Evolutionary conservation across 2,797 vertebrate genomes (phyloP), one percentile per base, ranked within the genome.

Genomic region (Mus minutoides): DNA sequence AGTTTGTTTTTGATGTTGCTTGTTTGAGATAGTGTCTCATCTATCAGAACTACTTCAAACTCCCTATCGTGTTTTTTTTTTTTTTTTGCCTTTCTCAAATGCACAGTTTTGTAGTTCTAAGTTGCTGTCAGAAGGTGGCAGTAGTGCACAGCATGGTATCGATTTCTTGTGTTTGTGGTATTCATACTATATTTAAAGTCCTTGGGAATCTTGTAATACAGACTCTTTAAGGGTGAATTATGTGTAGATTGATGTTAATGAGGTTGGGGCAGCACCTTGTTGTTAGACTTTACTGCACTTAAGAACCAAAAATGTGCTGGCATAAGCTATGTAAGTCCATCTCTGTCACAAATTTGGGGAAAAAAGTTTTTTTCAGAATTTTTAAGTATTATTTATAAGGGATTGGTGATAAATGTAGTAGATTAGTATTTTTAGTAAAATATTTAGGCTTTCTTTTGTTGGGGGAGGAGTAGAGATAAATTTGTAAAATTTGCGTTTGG

Each of bases 61-160:
- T 9, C 12, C 14, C 43, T 6, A 3, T 46, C n/a, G n/a, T n/a
- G n/a, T 46, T 46, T 46, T 46, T 46, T 46, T 46, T 46, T 46
- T 3, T 46, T 46, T 60, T 34, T n/a, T 49, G 29, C 58, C 29
- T 17, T n/a, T 40, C 21, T 6, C 86, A 58, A 0, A 14, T 3
- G 87, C 40, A 26, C 31, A 90, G 1, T 14, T 67, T n/a, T 96
- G 78, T 92, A 85, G 80, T 96, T 95, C 90, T 93, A 26, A 75
- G 29, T n/a, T 40, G 9, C 21, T 85, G 88, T 88, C 97, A 93
- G 92, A 43, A 95, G 96, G 24, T 94, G 97, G 92, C 92, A 96
- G 2, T 52, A 88, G 85, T 73, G 19, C 14, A 26, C 6, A 80
- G 19, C 88, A 80, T 71, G 69, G n/a, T 10, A 67, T 80, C 1